These are phyloP conservation scores for Nerophis ophidion DNA, from an alignment of 2,113 vertebrate species.

Conservation along the genomic window DNA sequence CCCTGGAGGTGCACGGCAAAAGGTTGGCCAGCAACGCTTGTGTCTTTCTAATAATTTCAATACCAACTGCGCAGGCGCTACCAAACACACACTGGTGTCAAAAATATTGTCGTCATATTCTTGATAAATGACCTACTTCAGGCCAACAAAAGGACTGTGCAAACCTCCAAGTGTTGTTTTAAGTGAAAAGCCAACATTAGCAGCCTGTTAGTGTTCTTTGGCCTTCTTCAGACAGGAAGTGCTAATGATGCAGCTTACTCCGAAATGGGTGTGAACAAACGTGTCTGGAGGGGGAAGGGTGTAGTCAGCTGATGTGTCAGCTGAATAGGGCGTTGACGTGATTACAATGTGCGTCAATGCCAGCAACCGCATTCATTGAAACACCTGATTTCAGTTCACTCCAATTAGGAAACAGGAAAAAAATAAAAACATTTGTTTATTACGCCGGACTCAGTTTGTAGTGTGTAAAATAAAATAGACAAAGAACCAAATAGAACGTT, in stretches of 20 bases:
- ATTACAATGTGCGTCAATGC: constrained; percentile 26
- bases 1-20: too few relatives aligned
- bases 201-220: not conserved
- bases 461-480: constrained; percentile 18
- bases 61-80: too few relatives aligned
- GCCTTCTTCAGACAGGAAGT: constrained; percentile 48
- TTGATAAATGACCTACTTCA: constrained; percentile 1
- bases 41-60: too few relatives aligned
- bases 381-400: not conserved
- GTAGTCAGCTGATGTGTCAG: constrained; percentile 23
- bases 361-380: not conserved
- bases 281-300: constrained; percentile 20
- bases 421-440: constrained; percentile 28
- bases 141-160: constrained; percentile 1
- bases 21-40: too few relatives aligned
- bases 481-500: constrained; percentile 34
- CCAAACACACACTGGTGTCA: too few relatives aligned
- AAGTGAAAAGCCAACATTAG: constrained; percentile 1
- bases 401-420: constrained; percentile 7
- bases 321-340: constrained; percentile 20
- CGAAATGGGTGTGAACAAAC: constrained; percentile 56
- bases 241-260: constrained; percentile 61
- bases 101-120: not conserved
- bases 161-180: constrained; percentile 5
- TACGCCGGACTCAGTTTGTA: constrained; percentile 14